Conservation (phyloP, 2,888 invertebrate species). For the Leucophenga maculata region DNA sequence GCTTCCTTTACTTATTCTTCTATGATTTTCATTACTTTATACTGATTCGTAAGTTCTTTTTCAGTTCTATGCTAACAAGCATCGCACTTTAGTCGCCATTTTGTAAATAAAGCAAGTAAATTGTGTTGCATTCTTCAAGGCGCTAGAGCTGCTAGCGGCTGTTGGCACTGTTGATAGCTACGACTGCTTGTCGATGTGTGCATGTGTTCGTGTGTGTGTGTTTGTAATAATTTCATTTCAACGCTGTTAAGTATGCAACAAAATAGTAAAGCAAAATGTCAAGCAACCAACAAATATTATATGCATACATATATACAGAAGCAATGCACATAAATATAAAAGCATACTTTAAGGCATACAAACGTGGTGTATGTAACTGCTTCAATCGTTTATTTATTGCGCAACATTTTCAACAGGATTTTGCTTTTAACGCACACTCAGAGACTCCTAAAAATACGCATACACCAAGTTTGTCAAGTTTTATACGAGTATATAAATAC, state of each 20-base stretch:
- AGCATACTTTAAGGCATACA: too few relatives aligned
- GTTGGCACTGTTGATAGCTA: neutral
- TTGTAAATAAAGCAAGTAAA: slow-evolving; percentile 19
- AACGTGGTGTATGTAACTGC: slow-evolving; percentile 27
- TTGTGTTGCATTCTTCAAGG: slow-evolving; percentile 28
- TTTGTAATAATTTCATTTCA: neutral
- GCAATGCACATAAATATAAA: too few relatives aligned
- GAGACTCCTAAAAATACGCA: neutral
- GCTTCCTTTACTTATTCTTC: slow-evolving; percentile 19
- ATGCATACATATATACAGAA: too few relatives aligned
- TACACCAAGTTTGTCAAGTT: slow-evolving; percentile 39
- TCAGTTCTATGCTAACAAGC: neutral
- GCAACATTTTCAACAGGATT: slow-evolving; percentile 61
- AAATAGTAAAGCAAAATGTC: neutral
- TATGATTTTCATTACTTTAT: too few relatives aligned
- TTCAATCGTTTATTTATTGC: slow-evolving; percentile 64
- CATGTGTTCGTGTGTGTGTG: neutral
- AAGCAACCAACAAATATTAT: too few relatives aligned
- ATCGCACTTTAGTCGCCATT: neutral
- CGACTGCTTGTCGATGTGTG: neutral
- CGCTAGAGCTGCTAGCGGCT: neutral
- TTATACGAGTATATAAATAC: slow-evolving; percentile 30
- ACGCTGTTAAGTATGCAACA: neutral
- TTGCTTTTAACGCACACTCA: slow-evolving; percentile 52
- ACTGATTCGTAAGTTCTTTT: too few relatives aligned